Percentiles rank a stretch among this genome's conserved stretches.
Conservation (phyloP, 2,888 invertebrate genomes). For the Mimachlamys varia region DNA sequence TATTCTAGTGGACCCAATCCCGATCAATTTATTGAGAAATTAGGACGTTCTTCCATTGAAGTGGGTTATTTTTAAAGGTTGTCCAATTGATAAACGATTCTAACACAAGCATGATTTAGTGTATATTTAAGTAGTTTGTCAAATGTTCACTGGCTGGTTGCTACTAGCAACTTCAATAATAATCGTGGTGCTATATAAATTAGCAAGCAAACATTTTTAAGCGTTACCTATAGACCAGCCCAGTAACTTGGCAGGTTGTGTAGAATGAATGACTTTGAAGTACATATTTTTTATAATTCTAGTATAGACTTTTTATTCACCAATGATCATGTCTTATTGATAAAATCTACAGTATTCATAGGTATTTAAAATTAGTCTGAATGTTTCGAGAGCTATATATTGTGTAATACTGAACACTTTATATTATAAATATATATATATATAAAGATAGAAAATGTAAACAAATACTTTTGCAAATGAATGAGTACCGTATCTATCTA, state of each 20-base stretch:
- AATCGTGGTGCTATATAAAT: slow-evolving; percentile 16
- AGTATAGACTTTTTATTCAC: not conserved
- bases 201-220: not conserved
- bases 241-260: slow-evolving; percentile 25
- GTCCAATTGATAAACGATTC: slow-evolving; percentile 14
- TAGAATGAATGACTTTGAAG: slow-evolving; percentile 25
- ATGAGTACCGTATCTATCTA: not conserved
- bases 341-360: not conserved
- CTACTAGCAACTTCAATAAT: slow-evolving; percentile 45
- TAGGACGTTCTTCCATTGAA: slow-evolving; percentile 17
- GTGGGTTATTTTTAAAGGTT: slow-evolving; percentile 28
- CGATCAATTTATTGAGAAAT: slow-evolving; percentile 31
- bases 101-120: slow-evolving; percentile 8
- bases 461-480: not conserved
- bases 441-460: not conserved
- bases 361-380: not conserved
- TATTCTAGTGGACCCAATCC: slow-evolving; percentile 29
- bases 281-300: not conserved
- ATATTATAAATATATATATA: no score
- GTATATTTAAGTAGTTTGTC: slow-evolving; percentile 40
- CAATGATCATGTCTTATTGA: slow-evolving; percentile 29
- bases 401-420: not conserved
- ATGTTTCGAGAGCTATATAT: not conserved
- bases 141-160: slow-evolving; percentile 40
- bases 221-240: not conserved